phyloP scores from a whole-genome alignment of 1,140 invertebrate genomes.

The Pachypsylla venusta region DNA sequence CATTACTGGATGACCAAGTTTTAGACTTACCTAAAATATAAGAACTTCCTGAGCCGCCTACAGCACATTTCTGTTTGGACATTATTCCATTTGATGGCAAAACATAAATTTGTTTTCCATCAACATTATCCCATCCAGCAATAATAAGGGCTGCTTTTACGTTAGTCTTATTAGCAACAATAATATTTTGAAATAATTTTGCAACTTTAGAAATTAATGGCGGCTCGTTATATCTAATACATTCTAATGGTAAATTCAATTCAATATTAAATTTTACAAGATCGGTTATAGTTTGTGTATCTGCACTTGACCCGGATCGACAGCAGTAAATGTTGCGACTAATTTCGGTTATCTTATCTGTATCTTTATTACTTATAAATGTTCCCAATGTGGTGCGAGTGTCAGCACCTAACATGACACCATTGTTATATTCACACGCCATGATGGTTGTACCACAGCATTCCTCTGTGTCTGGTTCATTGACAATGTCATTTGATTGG shows the following conservation, averaged over 20 bases:
- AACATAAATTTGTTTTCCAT: conserved; percentile 70
- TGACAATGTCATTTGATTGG: too few species aligned
- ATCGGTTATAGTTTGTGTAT: conserved; percentile 90
- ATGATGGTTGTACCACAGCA: conserved; percentile 61
- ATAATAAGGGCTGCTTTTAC: conserved; percentile 79
- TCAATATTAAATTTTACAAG: conserved; percentile 82
- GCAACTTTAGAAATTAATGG: background rate
- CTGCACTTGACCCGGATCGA: conserved; percentile 86
- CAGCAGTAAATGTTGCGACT: conserved; percentile 92
- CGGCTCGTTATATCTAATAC: background rate
- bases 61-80: conserved; percentile 65
- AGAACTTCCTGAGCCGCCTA: conserved; percentile 86
- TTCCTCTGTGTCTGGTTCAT: too few species aligned
- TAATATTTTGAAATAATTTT: background rate
- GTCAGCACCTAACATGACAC: conserved; percentile 94
- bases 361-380: conserved; percentile 84
- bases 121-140: conserved; percentile 78
- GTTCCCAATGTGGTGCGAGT: conserved; percentile 85
- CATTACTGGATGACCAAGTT: too few species aligned
- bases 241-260: conserved; percentile 31
- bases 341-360: conserved; percentile 86
- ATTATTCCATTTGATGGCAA: conserved; percentile 87
- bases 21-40: too few species aligned
- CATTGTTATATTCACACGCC: conserved; percentile 85
- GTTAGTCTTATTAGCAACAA: conserved; percentile 64